Percentiles rank a stretch among this genome's conserved stretches.
Evolutionary conservation across 2,113 vertebrate species (phyloP).

Genomic region (Phyllostomus hastatus): DNA sequence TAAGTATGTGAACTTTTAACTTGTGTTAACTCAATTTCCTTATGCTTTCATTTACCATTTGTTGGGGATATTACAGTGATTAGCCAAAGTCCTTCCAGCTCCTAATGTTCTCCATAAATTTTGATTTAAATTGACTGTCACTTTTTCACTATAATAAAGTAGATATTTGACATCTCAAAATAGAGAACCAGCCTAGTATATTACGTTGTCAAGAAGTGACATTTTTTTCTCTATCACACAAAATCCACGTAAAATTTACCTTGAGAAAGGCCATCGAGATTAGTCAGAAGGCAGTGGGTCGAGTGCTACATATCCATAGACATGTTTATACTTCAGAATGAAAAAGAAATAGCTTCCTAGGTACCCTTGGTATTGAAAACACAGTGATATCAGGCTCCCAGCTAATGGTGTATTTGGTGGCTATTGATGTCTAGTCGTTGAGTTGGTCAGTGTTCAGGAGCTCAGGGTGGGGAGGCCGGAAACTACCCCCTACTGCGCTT

Average conservation of each 20-base stretch:
- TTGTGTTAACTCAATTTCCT: slow-evolving; percentile 89
- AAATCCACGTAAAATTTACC: slow-evolving; percentile 62
- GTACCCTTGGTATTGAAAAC: slow-evolving; percentile 32
- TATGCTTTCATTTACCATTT: slow-evolving; percentile 89
- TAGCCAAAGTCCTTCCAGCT: slow-evolving; percentile 86
- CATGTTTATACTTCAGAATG: background rate
- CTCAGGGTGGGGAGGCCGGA: background rate
- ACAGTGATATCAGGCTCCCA: background rate
- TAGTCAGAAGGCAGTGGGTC: slow-evolving; percentile 3
- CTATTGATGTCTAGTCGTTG: slow-evolving; percentile 23
- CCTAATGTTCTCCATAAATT: slow-evolving; percentile 88
- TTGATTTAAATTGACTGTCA: slow-evolving; percentile 88
- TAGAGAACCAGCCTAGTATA: slow-evolving; percentile 66
- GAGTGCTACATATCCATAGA: background rate
- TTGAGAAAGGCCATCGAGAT: slow-evolving; percentile 30
- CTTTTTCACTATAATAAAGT: slow-evolving; percentile 85
- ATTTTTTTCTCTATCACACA: slow-evolving; percentile 20
- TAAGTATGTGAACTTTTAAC: slow-evolving; percentile 89
- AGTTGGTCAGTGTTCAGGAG: slow-evolving; percentile 13
- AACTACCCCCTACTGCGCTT: slow-evolving; percentile 47
- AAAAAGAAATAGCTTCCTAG: background rate
- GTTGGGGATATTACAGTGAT: slow-evolving; percentile 87
- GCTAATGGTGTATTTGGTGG: slow-evolving; percentile 41
- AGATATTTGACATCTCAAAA: slow-evolving; percentile 83
- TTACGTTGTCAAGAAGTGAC: slow-evolving; percentile 67